Evolutionary conservation across 2,113 vertebrate genomes (phyloP), one percentile per base, ranked within the genome.

Genomic region (Lepus europaeus): DNA sequence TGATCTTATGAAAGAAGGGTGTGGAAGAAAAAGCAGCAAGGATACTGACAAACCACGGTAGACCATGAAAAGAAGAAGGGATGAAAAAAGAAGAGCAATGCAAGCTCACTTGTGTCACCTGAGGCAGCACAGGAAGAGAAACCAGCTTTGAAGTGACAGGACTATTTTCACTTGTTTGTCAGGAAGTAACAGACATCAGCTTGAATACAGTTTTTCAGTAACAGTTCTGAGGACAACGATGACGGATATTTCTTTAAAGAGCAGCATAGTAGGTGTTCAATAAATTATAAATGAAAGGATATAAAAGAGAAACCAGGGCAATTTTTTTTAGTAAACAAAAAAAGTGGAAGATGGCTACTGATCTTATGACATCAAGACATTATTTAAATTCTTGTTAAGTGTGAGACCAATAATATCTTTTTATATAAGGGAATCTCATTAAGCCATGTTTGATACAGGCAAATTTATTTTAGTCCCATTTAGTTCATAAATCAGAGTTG

Each of bases 341-440:
- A 68, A 90, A 68, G n/a, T 33, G n/a, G 63, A 72, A 80, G 27
- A 69, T 45, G 70, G 8, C 20, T 64, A 73, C 53, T 63, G 9
- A 49, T 84, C 11, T 45, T 69, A 81, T 29, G 49, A 74, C 23
- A 90, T 86, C 27, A 74, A 90, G 27, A 68, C 91, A n/a, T 25
- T 93, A 22, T 87, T 96, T 78, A 64, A 91, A 70, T 4, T 80
- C 27, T 63, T 89, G 82, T 49, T 45, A 93, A 94, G 33, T 91
- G 27, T 77, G 23, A 94, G 81, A n/a, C 72, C 74, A 91, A 87
- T 95, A 79, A 83, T 93, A 84, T 93, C 72, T 36, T 93, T 94
- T 96, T 92, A 84, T 69, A 87, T 87, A 80, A 93, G 91, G 66
- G 96, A 94, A 95, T 96, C 68, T 95, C 84, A 96, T 93, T 97